Conservation (phyloP, 2,888 invertebrate genomes). For the Phyto melanocephala region DNA sequence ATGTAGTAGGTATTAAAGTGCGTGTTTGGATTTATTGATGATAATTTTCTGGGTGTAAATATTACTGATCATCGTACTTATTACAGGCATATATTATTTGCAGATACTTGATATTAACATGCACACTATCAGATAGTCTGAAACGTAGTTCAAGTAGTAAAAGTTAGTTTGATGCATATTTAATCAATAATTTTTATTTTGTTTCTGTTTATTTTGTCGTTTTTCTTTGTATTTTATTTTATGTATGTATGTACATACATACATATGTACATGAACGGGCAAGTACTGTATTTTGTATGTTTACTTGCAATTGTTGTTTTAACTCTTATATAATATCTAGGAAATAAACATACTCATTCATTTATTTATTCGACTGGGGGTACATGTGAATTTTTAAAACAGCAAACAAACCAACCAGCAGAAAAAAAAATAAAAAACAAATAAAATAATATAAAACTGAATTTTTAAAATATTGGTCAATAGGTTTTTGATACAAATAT, state of each 20-base stretch:
- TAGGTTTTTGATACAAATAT: conserved; percentile 44
- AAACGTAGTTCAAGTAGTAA: background rate
- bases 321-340: conserved; percentile 53
- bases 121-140: background rate
- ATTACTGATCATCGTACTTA: background rate
- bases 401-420: background rate
- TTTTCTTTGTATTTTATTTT: conserved; percentile 6
- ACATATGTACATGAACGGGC: background rate
- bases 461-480: conserved; percentile 48
- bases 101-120: background rate
- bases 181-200: conserved; percentile 5
- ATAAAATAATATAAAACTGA: background rate
- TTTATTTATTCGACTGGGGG: conserved; percentile 21
- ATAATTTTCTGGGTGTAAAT: conserved; percentile 31
- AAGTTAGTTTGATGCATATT: conserved; percentile 36
- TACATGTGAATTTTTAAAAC: conserved; percentile 29
- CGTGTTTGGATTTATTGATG: conserved; percentile 48
- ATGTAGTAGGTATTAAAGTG: too few relatives aligned
- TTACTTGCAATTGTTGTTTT: conserved; percentile 21
- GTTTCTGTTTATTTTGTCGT: background rate
- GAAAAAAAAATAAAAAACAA: too few relatives aligned
- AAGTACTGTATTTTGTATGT: conserved; percentile 22
- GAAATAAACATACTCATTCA: conserved; percentile 55
- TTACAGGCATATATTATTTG: background rate
- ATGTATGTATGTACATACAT: background rate